Evolutionary conservation across 1,140 invertebrate genomes (phyloP).

Genomic region (Drosophila littoralis): DNA sequence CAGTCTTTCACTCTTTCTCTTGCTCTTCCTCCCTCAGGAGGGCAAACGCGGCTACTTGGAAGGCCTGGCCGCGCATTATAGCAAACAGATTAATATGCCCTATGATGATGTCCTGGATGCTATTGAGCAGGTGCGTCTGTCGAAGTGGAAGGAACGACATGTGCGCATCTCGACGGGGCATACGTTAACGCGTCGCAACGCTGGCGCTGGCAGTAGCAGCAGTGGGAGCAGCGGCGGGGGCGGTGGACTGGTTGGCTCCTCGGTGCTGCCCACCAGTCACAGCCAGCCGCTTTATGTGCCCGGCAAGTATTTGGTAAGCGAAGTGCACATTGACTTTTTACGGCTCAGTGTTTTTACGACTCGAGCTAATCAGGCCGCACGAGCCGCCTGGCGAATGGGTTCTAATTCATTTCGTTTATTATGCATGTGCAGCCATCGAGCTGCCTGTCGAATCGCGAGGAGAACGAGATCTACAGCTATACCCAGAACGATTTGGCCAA

Average conservation of each 20-base stretch:
- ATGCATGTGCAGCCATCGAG: constrained; percentile 90
- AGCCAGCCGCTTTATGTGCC: constrained; percentile 93
- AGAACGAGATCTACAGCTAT: constrained; percentile 96
- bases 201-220: constrained; percentile 33
- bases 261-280: constrained; percentile 84
- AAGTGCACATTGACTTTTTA: constrained; percentile 60
- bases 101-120: constrained; percentile 93
- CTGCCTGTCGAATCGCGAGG: constrained; percentile 95
- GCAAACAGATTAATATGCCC: constrained; percentile 94
- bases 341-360: constrained; percentile 56
- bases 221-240: constrained; percentile 29
- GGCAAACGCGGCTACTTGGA: constrained; percentile 95
- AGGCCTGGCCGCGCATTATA: constrained; percentile 94
- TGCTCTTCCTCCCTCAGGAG: constrained; percentile 87
- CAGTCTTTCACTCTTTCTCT: neutral
- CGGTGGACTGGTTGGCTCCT: constrained; percentile 77
- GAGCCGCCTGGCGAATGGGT: constrained; percentile 5
- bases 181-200: constrained; percentile 65
- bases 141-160: constrained; percentile 88
- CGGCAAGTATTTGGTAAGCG: constrained; percentile 94
- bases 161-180: constrained; percentile 86
- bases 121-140: constrained; percentile 86
- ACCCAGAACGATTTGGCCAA: constrained; percentile 84
- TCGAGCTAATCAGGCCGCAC: constrained; percentile 57
- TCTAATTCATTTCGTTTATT: constrained; percentile 78